Evolutionary conservation across 2,797 vertebrate genomes (phyloP).

Genomic region (Tenualosa ilisha): DNA sequence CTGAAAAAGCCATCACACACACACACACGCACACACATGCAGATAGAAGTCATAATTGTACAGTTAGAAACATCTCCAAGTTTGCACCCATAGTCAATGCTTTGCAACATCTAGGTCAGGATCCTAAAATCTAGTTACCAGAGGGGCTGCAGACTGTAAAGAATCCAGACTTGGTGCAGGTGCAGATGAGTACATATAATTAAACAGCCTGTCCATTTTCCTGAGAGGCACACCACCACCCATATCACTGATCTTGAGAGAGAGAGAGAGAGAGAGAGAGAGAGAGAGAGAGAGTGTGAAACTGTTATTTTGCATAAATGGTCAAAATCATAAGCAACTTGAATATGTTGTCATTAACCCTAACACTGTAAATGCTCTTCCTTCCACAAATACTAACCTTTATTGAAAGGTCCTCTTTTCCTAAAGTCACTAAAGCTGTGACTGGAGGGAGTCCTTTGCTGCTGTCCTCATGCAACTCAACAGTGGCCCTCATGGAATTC

Average conservation of each 20-base stretch:
- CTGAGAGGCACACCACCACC: conserved; percentile 86
- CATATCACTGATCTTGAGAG: conserved; percentile 81
- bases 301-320: background rate
- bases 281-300: background rate
- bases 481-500: conserved; percentile 89
- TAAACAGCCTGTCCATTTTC: conserved; percentile 87
- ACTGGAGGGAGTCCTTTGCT: conserved; percentile 76
- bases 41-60: no score
- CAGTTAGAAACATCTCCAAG: background rate
- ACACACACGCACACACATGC: background rate
- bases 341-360: background rate
- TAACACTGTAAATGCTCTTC: background rate
- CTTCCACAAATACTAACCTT: conserved; percentile 70
- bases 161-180: conserved; percentile 81
- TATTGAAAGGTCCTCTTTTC: conserved; percentile 87
- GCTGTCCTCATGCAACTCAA: conserved; percentile 78
- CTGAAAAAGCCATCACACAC: conserved; percentile 1
- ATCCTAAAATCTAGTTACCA: conserved; percentile 69
- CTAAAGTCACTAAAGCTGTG: conserved; percentile 83
- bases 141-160: conserved; percentile 77
- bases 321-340: background rate
- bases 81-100: background rate
- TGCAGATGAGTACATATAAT: conserved; percentile 90
- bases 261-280: background rate
- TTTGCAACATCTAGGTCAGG: background rate